phyloP scores from a whole-genome alignment of 2,888 invertebrate genomes.

The Tethea ocularis region DNA sequence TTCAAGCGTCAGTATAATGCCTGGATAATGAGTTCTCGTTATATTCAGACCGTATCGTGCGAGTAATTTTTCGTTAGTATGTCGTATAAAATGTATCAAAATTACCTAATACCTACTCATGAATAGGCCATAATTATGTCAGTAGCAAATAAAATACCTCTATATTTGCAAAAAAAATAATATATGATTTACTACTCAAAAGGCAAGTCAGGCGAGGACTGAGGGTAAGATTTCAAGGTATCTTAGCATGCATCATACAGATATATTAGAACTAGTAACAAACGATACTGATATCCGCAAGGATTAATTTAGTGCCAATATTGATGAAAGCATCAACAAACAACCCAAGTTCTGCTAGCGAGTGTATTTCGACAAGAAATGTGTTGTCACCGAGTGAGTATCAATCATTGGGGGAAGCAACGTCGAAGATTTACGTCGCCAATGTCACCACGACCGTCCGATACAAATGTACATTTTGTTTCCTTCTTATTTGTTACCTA shows the following conservation, averaged over 20 bases:
- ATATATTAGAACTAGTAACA: conserved; percentile 36
- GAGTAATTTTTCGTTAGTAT: conserved; percentile 24
- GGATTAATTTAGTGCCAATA: conserved; percentile 56
- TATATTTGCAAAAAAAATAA: conserved; percentile 26
- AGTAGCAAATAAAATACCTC: conserved; percentile 27
- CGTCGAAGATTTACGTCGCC: conserved; percentile 51
- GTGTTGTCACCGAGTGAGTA: conserved; percentile 49
- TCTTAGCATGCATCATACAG: conserved; percentile 51
- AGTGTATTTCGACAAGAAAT: conserved; percentile 44
- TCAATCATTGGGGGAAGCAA: conserved; percentile 59
- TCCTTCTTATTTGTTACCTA: conserved; percentile 48
- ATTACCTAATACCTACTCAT: conserved; percentile 33
- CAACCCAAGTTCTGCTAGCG: conserved; percentile 28
- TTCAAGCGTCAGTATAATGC: conserved; percentile 21
- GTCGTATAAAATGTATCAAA: conserved; percentile 22
- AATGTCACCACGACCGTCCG: conserved; percentile 37
- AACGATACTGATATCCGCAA: conserved; percentile 38
- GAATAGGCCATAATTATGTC: conserved; percentile 34
- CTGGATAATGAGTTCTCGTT: conserved; percentile 29
- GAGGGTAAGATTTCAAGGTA: conserved; percentile 15
- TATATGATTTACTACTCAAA: conserved; percentile 17
- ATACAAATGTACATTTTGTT: conserved; percentile 50
- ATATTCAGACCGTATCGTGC: conserved; percentile 18
- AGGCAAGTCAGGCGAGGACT: conserved; percentile 24
- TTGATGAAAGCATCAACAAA: conserved; percentile 54